Percentiles rank a stretch among this genome's conserved stretches.
These are phyloP conservation scores for Orius insidiosus DNA, from an alignment of 1,140 invertebrate genomes.

Conservation along the genomic window DNA sequence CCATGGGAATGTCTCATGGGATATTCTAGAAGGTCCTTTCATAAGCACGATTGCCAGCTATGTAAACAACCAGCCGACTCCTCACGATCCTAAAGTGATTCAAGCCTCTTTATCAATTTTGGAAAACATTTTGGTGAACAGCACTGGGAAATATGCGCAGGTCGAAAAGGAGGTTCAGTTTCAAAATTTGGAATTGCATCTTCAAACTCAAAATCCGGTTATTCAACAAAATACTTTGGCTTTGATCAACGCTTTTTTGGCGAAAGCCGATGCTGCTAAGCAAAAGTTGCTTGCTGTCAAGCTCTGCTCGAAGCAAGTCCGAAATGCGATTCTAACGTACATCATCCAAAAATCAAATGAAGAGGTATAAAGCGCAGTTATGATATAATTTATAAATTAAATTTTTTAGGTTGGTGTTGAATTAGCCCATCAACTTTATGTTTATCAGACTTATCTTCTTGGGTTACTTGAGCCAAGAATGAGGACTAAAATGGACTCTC, in stretches of 20 bases:
- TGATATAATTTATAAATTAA: constrained; percentile 5
- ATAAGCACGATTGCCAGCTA: constrained; percentile 71
- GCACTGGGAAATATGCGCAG: constrained; percentile 59
- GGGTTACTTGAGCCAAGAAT: constrained; percentile 76
- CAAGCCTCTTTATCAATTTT: constrained; percentile 77
- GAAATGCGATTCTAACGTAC: constrained; percentile 55
- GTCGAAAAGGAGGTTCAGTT: constrained; percentile 81
- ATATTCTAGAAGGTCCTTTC: constrained; percentile 71
- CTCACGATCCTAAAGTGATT: constrained; percentile 51
- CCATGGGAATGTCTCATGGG: constrained; percentile 85
- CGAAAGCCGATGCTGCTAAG: constrained; percentile 67
- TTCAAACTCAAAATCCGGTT: constrained; percentile 49
- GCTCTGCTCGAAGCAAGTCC: constrained; percentile 61
- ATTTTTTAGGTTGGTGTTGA: constrained; percentile 52
- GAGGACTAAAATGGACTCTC: constrained; percentile 68
- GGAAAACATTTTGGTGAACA: constrained; percentile 80
- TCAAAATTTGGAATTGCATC: constrained; percentile 57
- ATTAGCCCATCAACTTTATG: constrained; percentile 88
- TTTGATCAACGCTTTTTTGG: constrained; percentile 80
- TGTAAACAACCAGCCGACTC: constrained; percentile 41
- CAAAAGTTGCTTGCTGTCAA: constrained; percentile 54
- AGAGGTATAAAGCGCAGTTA: constrained; percentile 29
- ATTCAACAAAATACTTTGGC: constrained; percentile 89
- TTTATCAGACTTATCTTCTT: constrained; percentile 72
- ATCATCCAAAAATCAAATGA: constrained; percentile 45